Evolutionary conservation across 53 echinoderm and acorn worm species (phyloP).

Genomic region (Hippasteria phrygiana): DNA sequence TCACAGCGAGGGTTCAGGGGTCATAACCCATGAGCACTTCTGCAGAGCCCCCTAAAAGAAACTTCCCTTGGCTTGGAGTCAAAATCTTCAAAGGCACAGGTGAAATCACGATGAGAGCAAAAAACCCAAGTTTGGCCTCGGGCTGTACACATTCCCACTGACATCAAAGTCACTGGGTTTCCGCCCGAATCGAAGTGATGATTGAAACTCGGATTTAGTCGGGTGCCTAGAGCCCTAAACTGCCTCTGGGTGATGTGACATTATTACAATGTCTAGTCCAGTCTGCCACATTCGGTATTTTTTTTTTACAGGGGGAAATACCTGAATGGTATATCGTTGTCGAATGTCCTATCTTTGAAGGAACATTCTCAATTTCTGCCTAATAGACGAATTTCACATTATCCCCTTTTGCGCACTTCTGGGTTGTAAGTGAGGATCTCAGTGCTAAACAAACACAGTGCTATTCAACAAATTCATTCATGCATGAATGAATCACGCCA

Average conservation of each 20-base stretch:
- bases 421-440: no score
- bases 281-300: neutral
- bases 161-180: constrained; percentile 28
- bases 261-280: neutral
- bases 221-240: neutral
- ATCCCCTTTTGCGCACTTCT: no score
- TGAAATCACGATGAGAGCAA: constrained; percentile 13
- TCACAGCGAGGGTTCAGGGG: neutral
- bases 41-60: neutral
- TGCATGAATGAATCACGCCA: no score
- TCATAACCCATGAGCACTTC: neutral
- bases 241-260: neutral
- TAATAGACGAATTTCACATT: no score
- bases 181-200: constrained; percentile 1
- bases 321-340: no score
- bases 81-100: constrained; percentile 2
- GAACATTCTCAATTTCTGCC: no score
- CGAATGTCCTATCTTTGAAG: no score
- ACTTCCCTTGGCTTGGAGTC: no score
- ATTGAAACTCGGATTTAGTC: neutral
- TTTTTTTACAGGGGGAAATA: no score
- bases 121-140: neutral
- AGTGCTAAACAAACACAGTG: no score
- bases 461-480: no score
- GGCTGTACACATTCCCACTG: neutral